Evolutionary conservation across 2,888 invertebrate species (phyloP).

Genomic region (Drosophila emarginata): DNA sequence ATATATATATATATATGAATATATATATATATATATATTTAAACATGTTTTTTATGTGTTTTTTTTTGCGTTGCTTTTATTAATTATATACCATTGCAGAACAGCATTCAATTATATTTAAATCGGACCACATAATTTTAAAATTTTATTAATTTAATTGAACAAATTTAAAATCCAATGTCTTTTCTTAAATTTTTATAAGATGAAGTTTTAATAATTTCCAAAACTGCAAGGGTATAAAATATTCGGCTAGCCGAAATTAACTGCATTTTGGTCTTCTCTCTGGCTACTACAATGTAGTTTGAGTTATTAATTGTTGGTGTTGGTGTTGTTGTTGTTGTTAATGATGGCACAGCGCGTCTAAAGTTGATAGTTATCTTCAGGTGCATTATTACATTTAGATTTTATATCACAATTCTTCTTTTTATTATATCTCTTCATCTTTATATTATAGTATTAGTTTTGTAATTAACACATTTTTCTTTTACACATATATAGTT

Average conservation of each 20-base stretch:
- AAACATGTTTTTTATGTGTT: no score
- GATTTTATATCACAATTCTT: conserved; percentile 73
- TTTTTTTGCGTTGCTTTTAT: conserved; percentile 2
- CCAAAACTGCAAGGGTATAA: background rate
- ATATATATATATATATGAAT: no score
- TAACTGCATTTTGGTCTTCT: conserved; percentile 4
- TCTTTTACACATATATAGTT: conserved; percentile 35
- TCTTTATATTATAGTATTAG: conserved; percentile 53
- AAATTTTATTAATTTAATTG: no score
- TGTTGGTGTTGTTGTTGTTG: conserved; percentile 42
- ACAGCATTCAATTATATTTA: background rate
- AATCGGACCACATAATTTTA: background rate
- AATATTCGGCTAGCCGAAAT: background rate
- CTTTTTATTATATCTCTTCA: conserved; percentile 30
- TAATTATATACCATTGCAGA: background rate
- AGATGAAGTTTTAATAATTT: background rate
- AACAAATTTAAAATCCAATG: no score
- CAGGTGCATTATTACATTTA: conserved; percentile 72
- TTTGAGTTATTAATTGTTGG: conserved; percentile 39
- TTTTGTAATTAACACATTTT: conserved; percentile 61
- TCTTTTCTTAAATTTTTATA: no score
- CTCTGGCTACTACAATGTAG: conserved; percentile 38
- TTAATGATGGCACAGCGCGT: conserved; percentile 71
- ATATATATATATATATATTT: no score
- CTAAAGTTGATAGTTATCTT: conserved; percentile 67